phyloP scores from a whole-genome alignment of 2,888 invertebrate genomes.

The Campaea margaritaria region DNA sequence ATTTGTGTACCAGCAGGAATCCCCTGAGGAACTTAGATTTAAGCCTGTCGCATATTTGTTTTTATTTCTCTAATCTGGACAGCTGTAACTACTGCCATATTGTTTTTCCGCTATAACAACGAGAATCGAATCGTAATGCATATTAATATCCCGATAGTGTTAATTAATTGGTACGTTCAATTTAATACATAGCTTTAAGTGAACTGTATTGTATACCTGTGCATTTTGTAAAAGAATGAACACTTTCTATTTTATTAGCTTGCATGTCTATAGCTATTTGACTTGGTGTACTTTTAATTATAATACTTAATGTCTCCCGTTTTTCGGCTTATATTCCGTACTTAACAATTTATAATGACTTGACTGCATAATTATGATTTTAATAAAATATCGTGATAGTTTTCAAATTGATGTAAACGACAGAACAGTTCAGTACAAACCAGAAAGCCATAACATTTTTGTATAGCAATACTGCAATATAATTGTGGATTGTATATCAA shows the following conservation, averaged over 20 bases:
- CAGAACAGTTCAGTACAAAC: slow-evolving; percentile 73
- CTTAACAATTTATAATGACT: slow-evolving; percentile 54
- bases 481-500: slow-evolving; percentile 73
- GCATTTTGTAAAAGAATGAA: slow-evolving; percentile 16
- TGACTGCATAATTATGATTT: slow-evolving; percentile 38
- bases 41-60: slow-evolving; percentile 8
- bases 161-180: slow-evolving; percentile 5
- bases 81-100: slow-evolving; percentile 34
- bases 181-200: slow-evolving; percentile 9
- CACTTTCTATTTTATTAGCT: slow-evolving; percentile 44
- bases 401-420: slow-evolving; percentile 21
- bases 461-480: slow-evolving; percentile 73
- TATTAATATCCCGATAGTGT: slow-evolving; percentile 3
- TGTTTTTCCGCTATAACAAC: background rate
- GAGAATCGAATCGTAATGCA: background rate
- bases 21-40: slow-evolving; percentile 13
- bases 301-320: slow-evolving; percentile 1
- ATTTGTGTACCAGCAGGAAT: slow-evolving; percentile 3
- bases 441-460: slow-evolving; percentile 72
- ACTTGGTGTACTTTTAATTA: slow-evolving; percentile 53
- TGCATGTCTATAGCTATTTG: slow-evolving; percentile 51
- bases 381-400: slow-evolving; percentile 14
- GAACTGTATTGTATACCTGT: slow-evolving; percentile 4
- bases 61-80: slow-evolving; percentile 13
- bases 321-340: slow-evolving; percentile 47